phyloP scores from a whole-genome alignment of 30 jellyfish, hydroid and myxozoan species.

The Aurelia sp. region DNA sequence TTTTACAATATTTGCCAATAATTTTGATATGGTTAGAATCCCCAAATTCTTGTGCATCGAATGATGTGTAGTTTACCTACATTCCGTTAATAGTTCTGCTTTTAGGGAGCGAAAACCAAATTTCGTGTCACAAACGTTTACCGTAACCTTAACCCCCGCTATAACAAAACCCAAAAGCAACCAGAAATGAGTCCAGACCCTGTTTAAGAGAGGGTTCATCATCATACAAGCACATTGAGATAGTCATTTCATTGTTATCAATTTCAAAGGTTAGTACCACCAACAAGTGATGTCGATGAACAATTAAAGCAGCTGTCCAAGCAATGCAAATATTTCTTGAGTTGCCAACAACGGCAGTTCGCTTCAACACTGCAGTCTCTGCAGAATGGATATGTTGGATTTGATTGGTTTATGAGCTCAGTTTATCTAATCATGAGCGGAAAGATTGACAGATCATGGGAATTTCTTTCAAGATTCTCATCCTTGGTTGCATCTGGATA shows the following conservation, averaged over 20 bases:
- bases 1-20: no score
- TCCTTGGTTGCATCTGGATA: conserved; percentile 59
- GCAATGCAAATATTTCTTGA: conserved; percentile 40
- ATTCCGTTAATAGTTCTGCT: no score
- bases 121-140: no score
- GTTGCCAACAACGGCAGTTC: conserved; percentile 58
- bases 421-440: conserved; percentile 70
- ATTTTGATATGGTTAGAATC: no score
- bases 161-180: no score
- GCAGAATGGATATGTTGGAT: conserved; percentile 69
- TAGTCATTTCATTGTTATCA: not conserved
- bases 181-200: no score
- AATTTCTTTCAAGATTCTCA: conserved; percentile 52
- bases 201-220: no score
- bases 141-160: no score
- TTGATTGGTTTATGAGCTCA: conserved; percentile 86
- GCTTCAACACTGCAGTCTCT: conserved; percentile 33
- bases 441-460: conserved; percentile 46
- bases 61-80: no score
- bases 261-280: conserved; percentile 54
- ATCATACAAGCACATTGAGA: no score
- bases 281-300: conserved; percentile 61
- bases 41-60: no score
- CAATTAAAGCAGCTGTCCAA: conserved; percentile 44
- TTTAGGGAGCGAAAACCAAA: no score